Base-by-base conservation (phyloP, 2,888 invertebrate species). In the Pachliopta kotzebuea region DNA sequence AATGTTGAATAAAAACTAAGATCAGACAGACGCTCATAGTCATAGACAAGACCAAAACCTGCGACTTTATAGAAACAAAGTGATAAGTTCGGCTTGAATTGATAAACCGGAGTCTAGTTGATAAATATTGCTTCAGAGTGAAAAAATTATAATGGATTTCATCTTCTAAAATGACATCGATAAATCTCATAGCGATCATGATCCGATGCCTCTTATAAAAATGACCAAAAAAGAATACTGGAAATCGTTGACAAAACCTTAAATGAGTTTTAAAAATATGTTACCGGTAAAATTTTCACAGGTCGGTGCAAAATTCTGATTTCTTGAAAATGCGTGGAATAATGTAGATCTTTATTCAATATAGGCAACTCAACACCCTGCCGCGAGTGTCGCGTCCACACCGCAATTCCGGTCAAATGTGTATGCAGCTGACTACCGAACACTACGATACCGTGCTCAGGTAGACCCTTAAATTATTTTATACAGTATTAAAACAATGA, bases 381-480 rank as follows among this genome's bases (percentile, higher is more conserved):
- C 18, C 98, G 93, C 58, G 96, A 93, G 81, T 99, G 98, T 55
- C 96, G 93, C 0, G 99, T 99, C 79, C 94, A 93, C 0, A 98
- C 96, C 67, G 95, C 94, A 0, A 93, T 93, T 0, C 99, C 99
- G 0, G 98, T 96, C 74, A 98, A 86, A 87, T 99, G 99, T 0
- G 99, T 98, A 85, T 99, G 99, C 42, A 99, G 92, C 86, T 99
- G 99, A 18, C 99, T 98, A 11, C 96, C 99, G 81, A 99, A 99
- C 26, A 99, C 94, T 18, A 94, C 93, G 67, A 99, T 98, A 23
- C 99, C 99, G 37, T 93, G 90, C 20, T 93, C 88, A 3, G 98
- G 98, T 56, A 98, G 82, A 62, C 96, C 96, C 96, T 96, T 73
- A 6, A 86, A 57, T 57, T 2, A 31, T 55, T 29, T 55, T 26